Base-by-base conservation (phyloP, 2,797 vertebrate species). In the Hippoglossus hippoglossus region DNA sequence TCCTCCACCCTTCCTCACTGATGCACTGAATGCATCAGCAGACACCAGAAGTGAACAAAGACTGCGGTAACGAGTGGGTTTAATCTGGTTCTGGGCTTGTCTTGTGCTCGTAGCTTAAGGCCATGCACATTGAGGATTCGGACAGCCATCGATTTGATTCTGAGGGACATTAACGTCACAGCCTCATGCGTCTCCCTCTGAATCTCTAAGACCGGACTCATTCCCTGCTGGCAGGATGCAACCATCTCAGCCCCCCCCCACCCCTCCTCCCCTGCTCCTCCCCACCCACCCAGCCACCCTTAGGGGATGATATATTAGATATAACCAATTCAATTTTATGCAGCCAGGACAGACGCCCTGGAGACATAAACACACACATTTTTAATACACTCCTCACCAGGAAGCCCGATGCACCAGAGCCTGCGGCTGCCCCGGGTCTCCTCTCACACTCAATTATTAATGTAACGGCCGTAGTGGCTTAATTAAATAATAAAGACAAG, bases 271-370 rank as follows among this genome's bases (percentile, higher is more conserved):
- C 85, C 91, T 19, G 44, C 16, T 46, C 44, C 44, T 46, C 44
- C 82, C 64, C 71, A 78, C 61, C 74, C 80, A 75, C 73, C 77
- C 81, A 86, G 44, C 85, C 91, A 89, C 90, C 92, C 92, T 92
- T 91, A 92, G 93, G 93, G 91, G 92, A 94, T 94, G 94, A 95
- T 94, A 93, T 94, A 94, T 94, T 94, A 94, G 94, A 94, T 94
- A 93, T 94, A 94, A 94, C 93, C 93, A 94, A 94, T 94, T 94
- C 93, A 94, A 94, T 94, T 94, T 95, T 94, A 94, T 94, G 94
- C 94, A 94, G 93, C 91, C 89, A 93, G 90, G 91, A 93, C 93
- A 94, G 93, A 94, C 90, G 86, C 93, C 93, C 93, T 80, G 82
- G 94, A 93, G 94, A 94, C 93, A 91, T 93, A 93, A 94, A 94